phyloP scores from a whole-genome alignment of 30 jellyfish, hydroid and myxozoan species.

The Hydra vulgaris region DNA sequence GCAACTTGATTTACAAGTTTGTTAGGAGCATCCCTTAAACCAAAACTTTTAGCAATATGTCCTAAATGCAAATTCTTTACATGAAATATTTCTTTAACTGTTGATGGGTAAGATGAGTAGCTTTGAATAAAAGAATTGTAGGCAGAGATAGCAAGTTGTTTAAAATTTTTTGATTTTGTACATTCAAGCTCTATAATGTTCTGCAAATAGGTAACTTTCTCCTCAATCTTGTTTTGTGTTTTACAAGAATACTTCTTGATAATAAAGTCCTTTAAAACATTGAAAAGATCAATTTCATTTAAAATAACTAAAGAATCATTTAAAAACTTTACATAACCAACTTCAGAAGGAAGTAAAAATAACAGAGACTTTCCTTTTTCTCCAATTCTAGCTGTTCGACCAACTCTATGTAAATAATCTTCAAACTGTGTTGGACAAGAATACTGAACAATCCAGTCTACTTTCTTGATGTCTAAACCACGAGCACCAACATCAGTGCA shows the following conservation, averaged over 20 bases:
- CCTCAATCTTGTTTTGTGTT: slow-evolving; percentile 45
- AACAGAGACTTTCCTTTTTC: slow-evolving; percentile 62
- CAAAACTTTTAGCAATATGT: slow-evolving; percentile 86
- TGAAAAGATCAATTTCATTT: slow-evolving; percentile 38
- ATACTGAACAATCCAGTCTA: slow-evolving; percentile 82
- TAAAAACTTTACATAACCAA: slow-evolving; percentile 40
- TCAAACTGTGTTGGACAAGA: slow-evolving; percentile 63
- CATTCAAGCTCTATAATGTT: slow-evolving; percentile 39
- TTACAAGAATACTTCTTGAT: slow-evolving; percentile 11
- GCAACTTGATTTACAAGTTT: slow-evolving; percentile 28
- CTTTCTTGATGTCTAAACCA: slow-evolving; percentile 83
- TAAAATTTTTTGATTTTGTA: slow-evolving; percentile 8
- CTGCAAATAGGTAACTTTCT: slow-evolving; percentile 56
- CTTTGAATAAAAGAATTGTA: slow-evolving; percentile 75
- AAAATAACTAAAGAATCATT: slow-evolving; percentile 17
- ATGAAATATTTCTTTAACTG: slow-evolving; percentile 58
- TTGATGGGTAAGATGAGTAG: slow-evolving; percentile 77
- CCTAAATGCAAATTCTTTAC: slow-evolving; percentile 75
- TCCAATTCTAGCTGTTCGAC: slow-evolving; percentile 97
- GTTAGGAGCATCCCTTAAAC: slow-evolving; percentile 81
- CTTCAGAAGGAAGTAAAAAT: slow-evolving; percentile 84
- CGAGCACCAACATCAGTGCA: slow-evolving; percentile 99
- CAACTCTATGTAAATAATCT: slow-evolving; percentile 86
- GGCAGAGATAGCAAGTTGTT: slow-evolving; percentile 49
- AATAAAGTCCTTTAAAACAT: slow-evolving; percentile 17